These are phyloP conservation scores for Drosophila anceps DNA, from an alignment of 2,888 invertebrate species.

Conservation along the genomic window DNA sequence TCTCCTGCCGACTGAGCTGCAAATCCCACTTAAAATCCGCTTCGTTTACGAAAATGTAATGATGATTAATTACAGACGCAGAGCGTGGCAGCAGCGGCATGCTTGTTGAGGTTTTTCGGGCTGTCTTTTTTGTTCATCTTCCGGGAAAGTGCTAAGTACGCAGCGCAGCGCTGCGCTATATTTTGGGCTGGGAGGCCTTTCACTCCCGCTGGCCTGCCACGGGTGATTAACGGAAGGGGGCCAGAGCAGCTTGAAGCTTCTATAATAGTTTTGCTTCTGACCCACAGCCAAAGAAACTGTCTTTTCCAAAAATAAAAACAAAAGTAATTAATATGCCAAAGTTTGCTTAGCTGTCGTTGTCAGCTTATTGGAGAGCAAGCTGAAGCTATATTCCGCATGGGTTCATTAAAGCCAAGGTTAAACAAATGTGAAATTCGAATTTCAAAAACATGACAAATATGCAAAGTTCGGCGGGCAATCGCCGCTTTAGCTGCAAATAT, in stretches of 20 bases:
- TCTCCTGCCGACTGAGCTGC: slow-evolving; percentile 55
- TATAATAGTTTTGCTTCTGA: slow-evolving; percentile 39
- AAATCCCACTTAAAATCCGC: slow-evolving; percentile 82
- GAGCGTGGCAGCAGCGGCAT: slow-evolving; percentile 49
- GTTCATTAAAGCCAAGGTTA: slow-evolving; percentile 60
- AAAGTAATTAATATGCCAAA: slow-evolving; percentile 77
- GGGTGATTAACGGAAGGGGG: slow-evolving; percentile 64
- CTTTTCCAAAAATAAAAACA: slow-evolving; percentile 21
- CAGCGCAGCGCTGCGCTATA: slow-evolving; percentile 14
- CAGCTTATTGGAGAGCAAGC: slow-evolving; percentile 13
- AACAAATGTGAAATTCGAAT: slow-evolving; percentile 45
- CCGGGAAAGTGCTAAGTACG: slow-evolving; percentile 72
- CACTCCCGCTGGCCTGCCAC: slow-evolving; percentile 62
- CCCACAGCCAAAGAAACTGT: not conserved
- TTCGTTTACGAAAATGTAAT: slow-evolving; percentile 81
- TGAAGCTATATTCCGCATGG: slow-evolving; percentile 12
- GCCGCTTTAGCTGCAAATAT: slow-evolving; percentile 19
- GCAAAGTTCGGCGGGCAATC: slow-evolving; percentile 23
- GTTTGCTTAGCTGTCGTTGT: slow-evolving; percentile 50
- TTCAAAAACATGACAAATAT: slow-evolving; percentile 13
- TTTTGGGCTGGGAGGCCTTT: slow-evolving; percentile 48
- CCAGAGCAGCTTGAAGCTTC: slow-evolving; percentile 4
- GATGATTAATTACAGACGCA: slow-evolving; percentile 79
- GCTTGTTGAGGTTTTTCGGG: slow-evolving; percentile 55
- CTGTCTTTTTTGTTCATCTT: slow-evolving; percentile 38